phyloP scores from a whole-genome alignment of 1,140 invertebrate genomes.

The Protaetia brevitarsis region DNA sequence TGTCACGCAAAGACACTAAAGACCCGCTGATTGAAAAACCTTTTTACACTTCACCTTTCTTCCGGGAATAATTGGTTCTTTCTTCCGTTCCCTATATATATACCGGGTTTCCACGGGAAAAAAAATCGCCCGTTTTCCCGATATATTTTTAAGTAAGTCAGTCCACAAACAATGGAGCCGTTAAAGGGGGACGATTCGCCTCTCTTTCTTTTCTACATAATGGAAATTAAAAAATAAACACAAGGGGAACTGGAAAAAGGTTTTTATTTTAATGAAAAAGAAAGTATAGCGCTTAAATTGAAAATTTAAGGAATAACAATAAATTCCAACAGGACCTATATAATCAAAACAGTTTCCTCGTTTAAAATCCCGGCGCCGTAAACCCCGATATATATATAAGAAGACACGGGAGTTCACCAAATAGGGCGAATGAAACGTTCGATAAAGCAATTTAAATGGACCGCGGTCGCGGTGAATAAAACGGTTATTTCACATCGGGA shows the following conservation, averaged over 20 bases:
- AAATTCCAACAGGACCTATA: no score
- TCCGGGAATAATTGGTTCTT: slow-evolving; percentile 39
- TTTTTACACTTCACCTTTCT: slow-evolving; percentile 37
- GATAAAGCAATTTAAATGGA: slow-evolving; percentile 28
- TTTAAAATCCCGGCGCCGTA: no score
- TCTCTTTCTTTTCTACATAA: not conserved
- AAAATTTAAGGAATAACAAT: no score
- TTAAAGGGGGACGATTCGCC: not conserved
- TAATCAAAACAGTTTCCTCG: no score
- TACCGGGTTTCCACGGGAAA: slow-evolving; percentile 34
- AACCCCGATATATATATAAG: no score
- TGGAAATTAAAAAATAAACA: not conserved
- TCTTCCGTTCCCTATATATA: no score
- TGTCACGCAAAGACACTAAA: slow-evolving; percentile 43
- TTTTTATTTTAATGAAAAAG: not conserved
- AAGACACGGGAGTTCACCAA: not conserved
- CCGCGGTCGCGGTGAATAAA: slow-evolving; percentile 30
- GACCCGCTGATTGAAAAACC: slow-evolving; percentile 44
- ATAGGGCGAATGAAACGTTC: not conserved
- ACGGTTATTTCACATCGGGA: slow-evolving; percentile 35
- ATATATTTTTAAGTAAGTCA: slow-evolving; percentile 17
- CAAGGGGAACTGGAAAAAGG: no score
- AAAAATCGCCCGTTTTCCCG: slow-evolving; percentile 2
- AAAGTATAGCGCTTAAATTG: no score
- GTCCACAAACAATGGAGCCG: not conserved